Evolutionary conservation across 1,140 invertebrate species (phyloP).

Genomic region (Chelonus insularis): DNA sequence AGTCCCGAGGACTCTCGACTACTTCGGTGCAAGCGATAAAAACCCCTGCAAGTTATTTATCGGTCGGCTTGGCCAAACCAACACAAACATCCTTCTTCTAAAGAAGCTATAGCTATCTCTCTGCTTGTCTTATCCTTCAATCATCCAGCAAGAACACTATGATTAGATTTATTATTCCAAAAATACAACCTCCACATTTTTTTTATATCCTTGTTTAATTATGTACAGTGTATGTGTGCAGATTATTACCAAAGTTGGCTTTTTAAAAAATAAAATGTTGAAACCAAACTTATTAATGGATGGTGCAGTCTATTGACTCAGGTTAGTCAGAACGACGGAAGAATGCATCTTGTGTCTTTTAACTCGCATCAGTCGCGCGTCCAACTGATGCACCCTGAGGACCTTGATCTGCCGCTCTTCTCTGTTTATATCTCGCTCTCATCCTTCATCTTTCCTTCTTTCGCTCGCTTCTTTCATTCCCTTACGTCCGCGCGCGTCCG

Average conservation of each 20-base stretch:
- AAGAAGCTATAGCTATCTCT: background rate
- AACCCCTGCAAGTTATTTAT: constrained; percentile 48
- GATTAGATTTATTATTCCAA: constrained; percentile 11
- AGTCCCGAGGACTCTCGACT: constrained; percentile 15
- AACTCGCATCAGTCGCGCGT: constrained; percentile 30
- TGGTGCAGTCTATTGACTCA: background rate
- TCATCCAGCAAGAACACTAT: background rate
- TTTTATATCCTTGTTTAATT: no score
- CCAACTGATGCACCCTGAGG: constrained; percentile 33
- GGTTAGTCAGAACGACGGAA: constrained; percentile 35
- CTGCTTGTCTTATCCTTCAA: constrained; percentile 14
- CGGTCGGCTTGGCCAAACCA: constrained; percentile 34
- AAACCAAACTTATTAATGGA: constrained; percentile 5
- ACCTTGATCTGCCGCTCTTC: constrained; percentile 45
- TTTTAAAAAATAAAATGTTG: no score
- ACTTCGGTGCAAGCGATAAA: constrained; percentile 35
- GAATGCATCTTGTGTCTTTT: constrained; percentile 34
- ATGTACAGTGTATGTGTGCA: no score
- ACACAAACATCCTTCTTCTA: constrained; percentile 5
- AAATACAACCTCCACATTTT: background rate
- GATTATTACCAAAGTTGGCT: no score
- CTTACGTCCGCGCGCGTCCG: constrained; percentile 53
- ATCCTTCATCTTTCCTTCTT: constrained; percentile 16
- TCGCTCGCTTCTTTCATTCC: constrained; percentile 50
- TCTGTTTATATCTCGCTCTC: background rate